Base-by-base conservation (phyloP, 1,140 invertebrate species). In the Zaprionus africanus region DNA sequence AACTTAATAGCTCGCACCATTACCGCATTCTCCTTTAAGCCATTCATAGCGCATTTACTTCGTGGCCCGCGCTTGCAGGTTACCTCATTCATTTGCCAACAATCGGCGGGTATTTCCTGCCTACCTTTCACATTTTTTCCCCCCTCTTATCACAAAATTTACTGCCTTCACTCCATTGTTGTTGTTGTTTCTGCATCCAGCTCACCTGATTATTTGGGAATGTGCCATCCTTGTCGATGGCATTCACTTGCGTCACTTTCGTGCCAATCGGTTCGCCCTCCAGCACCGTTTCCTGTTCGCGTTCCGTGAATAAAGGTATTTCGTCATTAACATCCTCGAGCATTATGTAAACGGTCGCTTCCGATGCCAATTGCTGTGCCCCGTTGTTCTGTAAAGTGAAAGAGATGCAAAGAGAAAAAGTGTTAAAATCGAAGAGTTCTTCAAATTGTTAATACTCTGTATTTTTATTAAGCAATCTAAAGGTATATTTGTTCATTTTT, bases 311-410 rank as follows among this genome's bases (percentile, higher is more conserved):
- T 69, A 98, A 94, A 7, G 98, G 98, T 92, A 99, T 99, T 93
- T 99, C 98, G 93, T 99, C 98, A 93, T 99, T 99, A 53, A 99
- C 98, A 93, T 99, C 98, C 93, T 98, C 97, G 53, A 99, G 93
- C 94, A 97, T 96, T 86, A 99, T 98, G 93, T 96, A 97, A 66
- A 98, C 97, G 38, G 97, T 98, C 5, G 97, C 97, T 94, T 99
- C 98, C 34, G 97, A 98, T 49, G 98, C 98, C 78, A 99, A 94
- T 94, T 99, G 98, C 92, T 98, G 98, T 53, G 97, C 97, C 68
- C 98, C 98, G 93, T 99, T 98, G 93, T 99, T 99, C 97, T 98
- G 83, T 28, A 92, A 90, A 58, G 76, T 22, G 24, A 65, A 15
- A 72, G 19, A 72, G 19, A 43, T 17, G n/a, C 7, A 59, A 67